Percentiles rank a stretch among this genome's conserved stretches.
Evolutionary conservation across 1,140 invertebrate genomes (phyloP).

Genomic region (Polyergus mexicanus): DNA sequence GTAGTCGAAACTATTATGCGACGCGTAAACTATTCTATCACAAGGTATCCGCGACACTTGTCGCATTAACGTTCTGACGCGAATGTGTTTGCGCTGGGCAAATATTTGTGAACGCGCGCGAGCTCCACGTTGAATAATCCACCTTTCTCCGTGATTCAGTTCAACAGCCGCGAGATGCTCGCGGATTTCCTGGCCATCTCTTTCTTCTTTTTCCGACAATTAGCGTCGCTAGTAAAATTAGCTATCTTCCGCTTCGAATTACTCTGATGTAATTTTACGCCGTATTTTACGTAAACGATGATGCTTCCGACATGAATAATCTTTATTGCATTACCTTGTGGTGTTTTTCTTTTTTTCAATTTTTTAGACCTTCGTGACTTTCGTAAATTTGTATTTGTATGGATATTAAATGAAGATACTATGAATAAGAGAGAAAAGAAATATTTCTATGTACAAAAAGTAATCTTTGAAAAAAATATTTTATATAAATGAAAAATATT

Average conservation of each 20-base stretch:
- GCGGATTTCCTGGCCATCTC: not conserved
- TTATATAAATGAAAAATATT: no score
- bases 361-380: not conserved
- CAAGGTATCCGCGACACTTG: conserved; percentile 17
- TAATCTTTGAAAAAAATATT: not conserved
- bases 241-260: conserved; percentile 36
- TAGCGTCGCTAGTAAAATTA: conserved; percentile 20
- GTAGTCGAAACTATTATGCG: not conserved
- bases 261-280: conserved; percentile 4
- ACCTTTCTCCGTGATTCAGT: not conserved
- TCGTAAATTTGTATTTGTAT: not conserved
- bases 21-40: conserved; percentile 36
- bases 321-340: not conserved
- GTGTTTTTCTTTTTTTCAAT: not conserved
- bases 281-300: conserved; percentile 7
- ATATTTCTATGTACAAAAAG: not conserved
- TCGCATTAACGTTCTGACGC: conserved; percentile 64
- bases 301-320: not conserved
- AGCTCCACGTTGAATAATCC: conserved; percentile 25
- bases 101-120: conserved; percentile 58
- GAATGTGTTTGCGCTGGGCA: conserved; percentile 62
- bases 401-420: not conserved
- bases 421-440: not conserved
- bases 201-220: conserved; percentile 27
- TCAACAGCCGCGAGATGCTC: not conserved